A percentile compares a stretch with the other conserved stretches of the same genome.
Evolutionary conservation across 2,797 vertebrate genomes (phyloP).

Genomic region (Acipenser ruthenus): DNA sequence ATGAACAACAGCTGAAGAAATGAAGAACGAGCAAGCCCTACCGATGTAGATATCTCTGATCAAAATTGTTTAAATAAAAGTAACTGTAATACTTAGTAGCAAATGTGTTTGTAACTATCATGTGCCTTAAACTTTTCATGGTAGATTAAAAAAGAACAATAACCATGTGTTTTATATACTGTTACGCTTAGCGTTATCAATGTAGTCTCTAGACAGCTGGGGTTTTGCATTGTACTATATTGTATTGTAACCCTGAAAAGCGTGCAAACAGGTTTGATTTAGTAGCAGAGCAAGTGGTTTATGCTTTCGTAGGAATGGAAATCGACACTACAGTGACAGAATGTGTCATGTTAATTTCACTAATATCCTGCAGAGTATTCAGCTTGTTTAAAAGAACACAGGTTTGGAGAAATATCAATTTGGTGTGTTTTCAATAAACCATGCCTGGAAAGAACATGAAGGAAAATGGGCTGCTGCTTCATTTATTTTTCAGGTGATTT

Average conservation of each 20-base stretch:
- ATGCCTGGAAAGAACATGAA: constrained; percentile 75
- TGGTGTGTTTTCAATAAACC: constrained; percentile 98
- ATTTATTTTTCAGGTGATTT: not conserved
- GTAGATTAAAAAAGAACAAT: constrained; percentile 57
- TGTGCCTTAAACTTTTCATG: constrained; percentile 97
- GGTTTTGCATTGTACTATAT: constrained; percentile 82
- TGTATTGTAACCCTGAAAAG: constrained; percentile 80
- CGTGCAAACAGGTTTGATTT: constrained; percentile 62
- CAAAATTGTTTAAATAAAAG: constrained; percentile 57
- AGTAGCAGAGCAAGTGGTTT: constrained; percentile 58
- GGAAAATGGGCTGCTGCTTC: constrained; percentile 22
- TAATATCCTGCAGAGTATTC: constrained; percentile 81
- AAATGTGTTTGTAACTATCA: constrained; percentile 94
- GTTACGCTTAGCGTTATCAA: constrained; percentile 38
- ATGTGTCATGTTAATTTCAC: constrained; percentile 89
- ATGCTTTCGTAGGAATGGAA: constrained; percentile 67
- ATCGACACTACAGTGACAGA: constrained; percentile 77
- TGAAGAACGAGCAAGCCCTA: constrained; percentile 39
- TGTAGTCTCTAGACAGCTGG: constrained; percentile 76
- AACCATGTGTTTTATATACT: constrained; percentile 74
- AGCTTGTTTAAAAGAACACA: constrained; percentile 81
- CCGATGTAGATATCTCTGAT: constrained; percentile 62
- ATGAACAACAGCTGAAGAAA: constrained; percentile 37
- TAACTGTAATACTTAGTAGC: constrained; percentile 77
- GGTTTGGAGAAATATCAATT: constrained; percentile 89